Evolutionary conservation across 2,888 invertebrate species (phyloP).

Genomic region (Folsomia manolachei): DNA sequence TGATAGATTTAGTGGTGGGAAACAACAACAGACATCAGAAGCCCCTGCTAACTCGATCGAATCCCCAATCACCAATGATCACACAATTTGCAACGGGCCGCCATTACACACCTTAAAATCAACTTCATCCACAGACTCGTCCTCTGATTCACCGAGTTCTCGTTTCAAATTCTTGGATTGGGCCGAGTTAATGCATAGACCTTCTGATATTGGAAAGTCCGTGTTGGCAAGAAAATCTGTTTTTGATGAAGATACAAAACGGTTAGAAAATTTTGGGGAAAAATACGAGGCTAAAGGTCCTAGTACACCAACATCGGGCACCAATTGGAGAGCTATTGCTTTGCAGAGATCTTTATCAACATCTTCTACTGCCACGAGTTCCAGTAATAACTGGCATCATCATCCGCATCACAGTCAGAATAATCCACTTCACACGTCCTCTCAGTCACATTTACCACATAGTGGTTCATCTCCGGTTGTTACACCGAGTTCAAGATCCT

Average conservation of each 20-base stretch:
- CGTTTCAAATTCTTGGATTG: conserved; percentile 71
- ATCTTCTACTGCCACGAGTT: too few species aligned
- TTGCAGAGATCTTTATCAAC: conserved; percentile 40
- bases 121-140: background rate
- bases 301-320: conserved; percentile 20
- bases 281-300: conserved; percentile 65
- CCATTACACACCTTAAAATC: background rate
- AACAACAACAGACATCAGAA: background rate
- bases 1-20: conserved; percentile 58
- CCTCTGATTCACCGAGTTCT: conserved; percentile 11
- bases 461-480: too few species aligned
- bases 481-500: too few species aligned
- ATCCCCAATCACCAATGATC: background rate
- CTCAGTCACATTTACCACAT: too few species aligned
- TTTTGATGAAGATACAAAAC: conserved; percentile 93
- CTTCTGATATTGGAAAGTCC: conserved; percentile 89
- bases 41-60: background rate
- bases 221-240: conserved; percentile 88
- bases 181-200: conserved; percentile 74
- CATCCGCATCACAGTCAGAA: too few species aligned
- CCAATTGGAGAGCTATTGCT: conserved; percentile 43
- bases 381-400: conserved; percentile 24
- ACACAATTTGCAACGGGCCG: background rate
- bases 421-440: background rate
- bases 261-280: conserved; percentile 81